Evolutionary conservation across 2,113 vertebrate genomes (phyloP), one percentile per base, ranked within the genome.

Genomic region (Zonotrichia leucophrys): DNA sequence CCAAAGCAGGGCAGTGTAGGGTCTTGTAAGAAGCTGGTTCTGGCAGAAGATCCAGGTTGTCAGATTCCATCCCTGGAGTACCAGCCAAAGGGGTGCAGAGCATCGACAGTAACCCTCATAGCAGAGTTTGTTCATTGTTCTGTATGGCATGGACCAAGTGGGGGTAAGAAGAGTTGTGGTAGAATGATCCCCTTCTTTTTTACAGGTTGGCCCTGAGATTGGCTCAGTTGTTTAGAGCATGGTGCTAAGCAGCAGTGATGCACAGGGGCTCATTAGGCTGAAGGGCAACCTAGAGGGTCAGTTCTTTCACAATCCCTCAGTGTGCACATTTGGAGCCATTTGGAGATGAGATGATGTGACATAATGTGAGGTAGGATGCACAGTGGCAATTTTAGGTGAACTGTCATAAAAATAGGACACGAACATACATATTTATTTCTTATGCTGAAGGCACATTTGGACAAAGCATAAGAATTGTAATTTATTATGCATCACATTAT

Each of bases 221-320:
- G 27, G 35, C 35, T 39, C 59, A 27, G 16, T 9, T 39, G 59
- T 17, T 39, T 28, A 19, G 35, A 62, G 35, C 35, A 19, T 19
- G 35, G 17, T 12, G 59, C 59, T 39, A 6, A 83, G 87, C 87
- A 87, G 75, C 87, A 94, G 0, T 74, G 87, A 44, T 88, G 75
- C 84, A 55, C 67, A 83, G 2, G 70, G 67, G 83, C 81, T 91
- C 70, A 30, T 83, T 89, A 89, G 89, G 74, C 87, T 80, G 67
- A 89, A 90, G 84, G 85, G 84, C 87, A 83, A 0, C 1, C 79
- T 90, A 44, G 47, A 93, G 92, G 77, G 80, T 93, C 89, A 91
- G 56, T 82, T 91, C 86, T 78, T 89, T 91, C 92, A 84, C 80
- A 90, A 83, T 92, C 39, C 91, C 79, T 88, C 79, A 86, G n/a